These are phyloP conservation scores for Promerops cafer DNA, from an alignment of 2,113 vertebrate species.

Conservation along the genomic window DNA sequence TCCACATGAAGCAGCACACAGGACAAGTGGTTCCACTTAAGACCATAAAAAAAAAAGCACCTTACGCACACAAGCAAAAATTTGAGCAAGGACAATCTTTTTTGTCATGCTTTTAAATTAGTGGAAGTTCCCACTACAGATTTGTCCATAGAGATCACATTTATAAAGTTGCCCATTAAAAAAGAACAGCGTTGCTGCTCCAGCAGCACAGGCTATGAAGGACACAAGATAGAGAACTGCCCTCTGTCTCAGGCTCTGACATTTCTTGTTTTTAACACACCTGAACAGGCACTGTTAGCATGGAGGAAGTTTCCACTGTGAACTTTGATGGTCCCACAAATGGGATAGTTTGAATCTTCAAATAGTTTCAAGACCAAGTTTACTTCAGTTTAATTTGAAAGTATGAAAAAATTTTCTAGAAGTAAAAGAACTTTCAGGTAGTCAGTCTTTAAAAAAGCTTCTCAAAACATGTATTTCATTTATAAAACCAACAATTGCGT, in stretches of 20 bases:
- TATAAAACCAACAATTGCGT: not conserved
- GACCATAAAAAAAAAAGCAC: not conserved
- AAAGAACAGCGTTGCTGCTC: not conserved
- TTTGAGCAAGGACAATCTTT: not conserved
- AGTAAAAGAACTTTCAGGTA: not conserved
- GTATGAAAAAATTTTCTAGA: not conserved
- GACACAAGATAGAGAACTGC: not conserved
- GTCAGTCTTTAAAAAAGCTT: not conserved
- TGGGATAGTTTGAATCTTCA: not conserved
- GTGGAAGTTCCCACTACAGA: not conserved
- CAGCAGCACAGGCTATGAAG: not conserved
- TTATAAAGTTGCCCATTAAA: not conserved
- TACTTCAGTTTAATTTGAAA: not conserved
- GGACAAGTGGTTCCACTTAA: not conserved
- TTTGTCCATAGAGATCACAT: accelerated
- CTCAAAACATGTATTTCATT: not conserved
- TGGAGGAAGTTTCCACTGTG: not conserved
- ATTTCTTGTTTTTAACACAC: not conserved
- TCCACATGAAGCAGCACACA: not conserved
- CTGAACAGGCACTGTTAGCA: accelerated
- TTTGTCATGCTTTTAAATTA: not conserved
- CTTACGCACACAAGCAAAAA: not conserved
- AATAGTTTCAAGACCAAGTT: not conserved
- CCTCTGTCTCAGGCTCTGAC: not conserved
- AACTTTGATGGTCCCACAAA: not conserved